Evolutionary conservation across 1,140 invertebrate species (phyloP).

Genomic region (Sinella curviseta): DNA sequence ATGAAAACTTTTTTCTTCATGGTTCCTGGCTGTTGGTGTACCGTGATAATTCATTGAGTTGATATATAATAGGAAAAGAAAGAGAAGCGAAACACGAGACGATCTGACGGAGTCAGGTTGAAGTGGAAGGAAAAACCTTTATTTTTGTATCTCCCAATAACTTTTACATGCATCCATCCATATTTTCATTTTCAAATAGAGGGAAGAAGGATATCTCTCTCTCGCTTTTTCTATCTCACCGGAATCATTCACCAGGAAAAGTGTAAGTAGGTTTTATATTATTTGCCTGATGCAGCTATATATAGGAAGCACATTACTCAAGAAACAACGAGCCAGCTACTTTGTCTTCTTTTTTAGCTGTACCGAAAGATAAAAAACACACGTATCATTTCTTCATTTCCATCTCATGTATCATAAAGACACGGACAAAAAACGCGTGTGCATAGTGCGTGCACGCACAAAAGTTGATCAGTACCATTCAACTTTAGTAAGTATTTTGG

Average conservation of each 20-base stretch:
- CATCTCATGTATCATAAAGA: constrained; percentile 18
- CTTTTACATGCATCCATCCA: not conserved
- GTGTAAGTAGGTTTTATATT: not conserved
- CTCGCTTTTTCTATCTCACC: not conserved
- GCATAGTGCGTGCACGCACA: not conserved
- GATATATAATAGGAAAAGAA: not conserved
- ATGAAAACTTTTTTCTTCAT: constrained; percentile 22
- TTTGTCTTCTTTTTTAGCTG: not conserved
- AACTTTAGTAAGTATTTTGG: too few relatives aligned
- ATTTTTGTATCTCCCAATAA: not conserved
- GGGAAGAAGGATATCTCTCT: too few relatives aligned
- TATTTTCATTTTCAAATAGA: too few relatives aligned
- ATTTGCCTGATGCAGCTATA: not conserved
- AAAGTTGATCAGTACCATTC: too few relatives aligned
- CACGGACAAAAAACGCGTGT: not conserved
- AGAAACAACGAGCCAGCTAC: not conserved
- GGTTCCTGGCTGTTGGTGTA: not conserved
- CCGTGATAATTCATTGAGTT: constrained; percentile 23
- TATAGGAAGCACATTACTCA: not conserved
- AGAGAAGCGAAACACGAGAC: not conserved
- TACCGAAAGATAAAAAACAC: constrained; percentile 9
- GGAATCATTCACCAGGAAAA: constrained; percentile 17
- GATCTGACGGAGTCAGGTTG: not conserved
- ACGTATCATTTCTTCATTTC: constrained; percentile 9
- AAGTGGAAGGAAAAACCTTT: not conserved